phyloP scores from a whole-genome alignment of 2,888 invertebrate species.

The Gari tellinella region DNA sequence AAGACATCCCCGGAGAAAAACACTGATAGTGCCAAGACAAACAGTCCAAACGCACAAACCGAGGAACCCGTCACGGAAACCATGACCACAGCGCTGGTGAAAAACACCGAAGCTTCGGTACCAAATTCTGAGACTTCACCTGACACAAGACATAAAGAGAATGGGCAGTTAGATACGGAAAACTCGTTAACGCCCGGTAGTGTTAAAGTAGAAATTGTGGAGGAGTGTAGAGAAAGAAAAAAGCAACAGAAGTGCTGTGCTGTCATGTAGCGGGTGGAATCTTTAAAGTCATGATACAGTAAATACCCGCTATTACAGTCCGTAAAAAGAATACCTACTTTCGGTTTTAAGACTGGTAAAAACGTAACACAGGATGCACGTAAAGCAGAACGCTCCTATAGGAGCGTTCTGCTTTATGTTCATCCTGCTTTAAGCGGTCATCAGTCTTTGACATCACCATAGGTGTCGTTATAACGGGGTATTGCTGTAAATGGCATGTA shows the following conservation, averaged over 20 bases:
- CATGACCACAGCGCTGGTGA: constrained; percentile 46
- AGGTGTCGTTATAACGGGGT: too few species aligned
- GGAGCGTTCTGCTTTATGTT: too few species aligned
- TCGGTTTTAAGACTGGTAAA: too few species aligned
- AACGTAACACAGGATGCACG: too few species aligned
- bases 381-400: too few species aligned
- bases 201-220: constrained; percentile 58
- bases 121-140: not conserved
- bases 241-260: constrained; percentile 75
- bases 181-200: constrained; percentile 65
- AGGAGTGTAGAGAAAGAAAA: constrained; percentile 71
- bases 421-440: too few species aligned
- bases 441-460: too few species aligned
- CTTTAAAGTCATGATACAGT: too few species aligned
- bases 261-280: constrained; percentile 65
- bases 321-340: too few species aligned
- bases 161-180: constrained; percentile 68
- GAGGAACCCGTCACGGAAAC: constrained; percentile 51
- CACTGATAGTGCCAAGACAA: constrained; percentile 13
- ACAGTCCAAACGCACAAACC: constrained; percentile 10
- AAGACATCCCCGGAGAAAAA: constrained; percentile 9
- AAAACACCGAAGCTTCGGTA: constrained; percentile 20
- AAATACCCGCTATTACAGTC: too few species aligned
- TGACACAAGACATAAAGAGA: constrained; percentile 62
- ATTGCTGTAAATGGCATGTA: too few species aligned